Base-by-base conservation (phyloP, 92 coral and sea anemone genomes). In the Zoanthus sansibaricus region DNA sequence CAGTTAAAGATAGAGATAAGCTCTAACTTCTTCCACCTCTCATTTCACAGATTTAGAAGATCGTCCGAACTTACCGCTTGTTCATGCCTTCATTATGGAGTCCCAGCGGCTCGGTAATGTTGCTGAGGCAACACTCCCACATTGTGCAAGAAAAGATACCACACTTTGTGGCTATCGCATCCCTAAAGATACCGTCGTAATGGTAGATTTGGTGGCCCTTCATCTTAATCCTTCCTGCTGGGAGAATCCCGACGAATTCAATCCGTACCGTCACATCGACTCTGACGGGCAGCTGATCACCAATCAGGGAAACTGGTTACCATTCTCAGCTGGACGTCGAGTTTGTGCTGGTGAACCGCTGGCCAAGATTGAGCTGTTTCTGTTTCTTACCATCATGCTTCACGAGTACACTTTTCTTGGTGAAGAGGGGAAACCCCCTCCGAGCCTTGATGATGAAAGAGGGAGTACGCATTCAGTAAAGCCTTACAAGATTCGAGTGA, bases 31-130 rank as follows among this genome's bases (percentile, higher is more conserved):
- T 25, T 25, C 25, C 25, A 25, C 25, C 25, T 25, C 25, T 25
- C 25, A 25, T 25, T 25, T 25, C 42, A 37, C 42, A 56, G 64
- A 4, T 17, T 32, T 76, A 18, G 82, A 76, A 13, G 82, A 76
- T 76, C 82, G 67, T 8, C 58, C 82, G 0, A 76, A 76, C 21
- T 64, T 76, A 45, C 67, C 82, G 2, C 47, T 76, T 0, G 67
- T 76, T 11, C 82, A 76, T n/a, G 82, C 82, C 52, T 45, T 56
- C 58, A 52, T 76, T 37, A 76, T 76, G 82, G 82, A 76, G 66
- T 12, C 52, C 49, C 82, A 49, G 11, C 9, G 82, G 45, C 42
- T 76, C 1, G 82, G 82, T 13, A 76, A 76, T 46, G 44, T 51
- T 6, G 15, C 49, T 17, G 45, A 76, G 11, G 64, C 82, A 11